Percentiles rank a stretch among this genome's conserved stretches.
These are phyloP conservation scores for Typhlichthys subterraneus DNA, from an alignment of 2,797 vertebrate species.

Conservation along the genomic window DNA sequence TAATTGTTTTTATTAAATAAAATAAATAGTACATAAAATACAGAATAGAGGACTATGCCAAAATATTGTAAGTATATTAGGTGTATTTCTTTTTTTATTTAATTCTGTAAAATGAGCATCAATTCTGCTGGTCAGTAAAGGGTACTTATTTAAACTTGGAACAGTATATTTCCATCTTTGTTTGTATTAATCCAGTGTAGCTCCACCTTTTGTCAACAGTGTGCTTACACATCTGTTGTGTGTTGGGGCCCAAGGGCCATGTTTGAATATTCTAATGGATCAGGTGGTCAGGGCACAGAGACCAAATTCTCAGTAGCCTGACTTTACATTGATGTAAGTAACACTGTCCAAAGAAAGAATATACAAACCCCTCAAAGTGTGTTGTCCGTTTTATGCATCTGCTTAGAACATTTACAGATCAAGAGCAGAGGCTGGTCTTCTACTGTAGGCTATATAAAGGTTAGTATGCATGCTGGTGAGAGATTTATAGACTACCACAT, in stretches of 20 bases:
- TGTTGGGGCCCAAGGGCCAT: constrained; percentile 26
- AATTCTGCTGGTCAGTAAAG: constrained; percentile 80
- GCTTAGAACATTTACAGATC: neutral
- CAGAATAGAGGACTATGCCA: constrained; percentile 71
- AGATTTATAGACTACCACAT: too few species aligned
- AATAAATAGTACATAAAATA: constrained; percentile 47
- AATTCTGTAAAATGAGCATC: constrained; percentile 62
- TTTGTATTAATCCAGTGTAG: constrained; percentile 33
- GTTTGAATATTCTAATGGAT: constrained; percentile 29
- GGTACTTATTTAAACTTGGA: constrained; percentile 57
- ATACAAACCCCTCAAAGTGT: constrained; percentile 49
- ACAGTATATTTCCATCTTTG: constrained; percentile 31
- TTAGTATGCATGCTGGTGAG: too few species aligned
- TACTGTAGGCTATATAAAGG: too few species aligned
- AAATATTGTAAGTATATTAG: constrained; percentile 68
- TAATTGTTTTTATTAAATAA: constrained; percentile 53
- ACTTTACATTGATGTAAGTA: constrained; percentile 29
- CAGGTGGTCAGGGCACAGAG: constrained; percentile 8
- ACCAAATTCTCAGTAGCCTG: constrained; percentile 38
- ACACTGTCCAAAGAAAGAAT: constrained; percentile 2
- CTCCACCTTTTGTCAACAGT: constrained; percentile 16
- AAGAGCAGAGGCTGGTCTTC: too few species aligned
- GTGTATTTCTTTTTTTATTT: constrained; percentile 80
- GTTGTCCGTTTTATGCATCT: constrained; percentile 7
- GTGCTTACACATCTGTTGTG: constrained; percentile 25